Evolutionary conservation across 2,888 invertebrate species (phyloP).

Genomic region (Aromia moschata): DNA sequence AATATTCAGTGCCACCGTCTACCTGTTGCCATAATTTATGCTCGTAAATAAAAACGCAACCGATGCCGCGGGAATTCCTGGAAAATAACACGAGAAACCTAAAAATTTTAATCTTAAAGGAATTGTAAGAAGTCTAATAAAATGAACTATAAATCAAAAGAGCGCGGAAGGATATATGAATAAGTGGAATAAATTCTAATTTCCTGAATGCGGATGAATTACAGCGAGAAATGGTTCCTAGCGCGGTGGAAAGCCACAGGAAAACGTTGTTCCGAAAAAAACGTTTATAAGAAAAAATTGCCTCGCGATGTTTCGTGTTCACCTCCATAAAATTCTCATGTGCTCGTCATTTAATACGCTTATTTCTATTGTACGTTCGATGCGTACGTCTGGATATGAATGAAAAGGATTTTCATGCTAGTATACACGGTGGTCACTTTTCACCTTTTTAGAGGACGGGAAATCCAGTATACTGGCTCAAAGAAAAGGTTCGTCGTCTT

Average conservation of each 20-base stretch:
- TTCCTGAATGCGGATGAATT: conserved; percentile 53
- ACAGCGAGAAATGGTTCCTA: conserved; percentile 53
- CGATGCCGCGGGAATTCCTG: background rate
- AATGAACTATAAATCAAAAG: conserved; percentile 51
- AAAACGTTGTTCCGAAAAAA: conserved; percentile 38
- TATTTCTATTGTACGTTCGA: too few relatives aligned
- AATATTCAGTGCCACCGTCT: background rate
- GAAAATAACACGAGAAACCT: conserved; percentile 12
- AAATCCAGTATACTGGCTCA: too few relatives aligned
- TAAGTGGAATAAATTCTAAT: conserved; percentile 56
- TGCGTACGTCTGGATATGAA: too few relatives aligned
- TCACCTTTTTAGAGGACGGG: too few relatives aligned
- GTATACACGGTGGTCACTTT: too few relatives aligned
- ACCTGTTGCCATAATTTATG: conserved; percentile 10
- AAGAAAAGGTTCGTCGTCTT: too few relatives aligned
- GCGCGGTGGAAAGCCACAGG: conserved; percentile 44
- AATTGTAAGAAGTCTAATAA: conserved; percentile 50
- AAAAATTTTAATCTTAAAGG: conserved; percentile 44
- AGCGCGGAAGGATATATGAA: conserved; percentile 40
- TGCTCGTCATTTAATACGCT: too few relatives aligned
- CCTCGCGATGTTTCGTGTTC: background rate
- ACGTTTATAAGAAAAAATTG: too few relatives aligned
- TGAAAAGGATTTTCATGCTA: too few relatives aligned
- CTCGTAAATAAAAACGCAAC: conserved; percentile 3
- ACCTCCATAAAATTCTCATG: too few relatives aligned